A percentile compares a stretch with the other conserved stretches of the same genome.
Conservation (phyloP, 2,113 vertebrate species). For the Illadopsis cleaveri region DNA sequence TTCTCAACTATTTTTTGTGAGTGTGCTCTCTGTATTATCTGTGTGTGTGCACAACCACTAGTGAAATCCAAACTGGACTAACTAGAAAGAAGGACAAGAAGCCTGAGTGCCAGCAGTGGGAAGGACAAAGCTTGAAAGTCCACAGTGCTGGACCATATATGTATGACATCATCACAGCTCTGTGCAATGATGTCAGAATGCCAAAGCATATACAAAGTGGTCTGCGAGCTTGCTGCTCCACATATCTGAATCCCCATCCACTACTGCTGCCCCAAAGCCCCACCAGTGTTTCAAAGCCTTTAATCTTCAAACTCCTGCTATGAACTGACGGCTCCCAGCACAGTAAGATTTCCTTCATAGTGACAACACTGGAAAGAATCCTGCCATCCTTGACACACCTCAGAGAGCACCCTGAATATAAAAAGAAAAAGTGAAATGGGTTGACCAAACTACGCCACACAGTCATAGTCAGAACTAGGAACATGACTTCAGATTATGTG, state of each 20-base stretch:
- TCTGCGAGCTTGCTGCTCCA: not conserved
- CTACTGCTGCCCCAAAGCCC: not conserved
- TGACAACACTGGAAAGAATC: not conserved
- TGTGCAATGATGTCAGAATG: not conserved
- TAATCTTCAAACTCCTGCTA: not conserved
- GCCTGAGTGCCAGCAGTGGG: not conserved
- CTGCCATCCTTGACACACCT: not conserved
- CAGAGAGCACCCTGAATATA: not conserved
- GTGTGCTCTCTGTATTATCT: not conserved
- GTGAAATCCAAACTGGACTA: not conserved
- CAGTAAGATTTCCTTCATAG: not conserved
- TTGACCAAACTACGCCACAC: not conserved
- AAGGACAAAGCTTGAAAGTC: not conserved
- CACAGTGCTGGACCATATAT: not conserved
- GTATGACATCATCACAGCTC: not conserved
- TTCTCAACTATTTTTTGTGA: not conserved
- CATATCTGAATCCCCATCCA: not conserved
- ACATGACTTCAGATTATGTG: not conserved
- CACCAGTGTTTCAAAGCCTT: not conserved
- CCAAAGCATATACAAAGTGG: not conserved
- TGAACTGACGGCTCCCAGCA: not conserved
- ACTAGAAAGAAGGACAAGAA: not conserved
- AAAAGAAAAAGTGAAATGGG: not conserved
- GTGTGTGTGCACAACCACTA: accelerated
- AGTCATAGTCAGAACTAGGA: not conserved